These are phyloP conservation scores for Ceratina calcarata DNA, from an alignment of 1,140 invertebrate genomes.

Conservation along the genomic window DNA sequence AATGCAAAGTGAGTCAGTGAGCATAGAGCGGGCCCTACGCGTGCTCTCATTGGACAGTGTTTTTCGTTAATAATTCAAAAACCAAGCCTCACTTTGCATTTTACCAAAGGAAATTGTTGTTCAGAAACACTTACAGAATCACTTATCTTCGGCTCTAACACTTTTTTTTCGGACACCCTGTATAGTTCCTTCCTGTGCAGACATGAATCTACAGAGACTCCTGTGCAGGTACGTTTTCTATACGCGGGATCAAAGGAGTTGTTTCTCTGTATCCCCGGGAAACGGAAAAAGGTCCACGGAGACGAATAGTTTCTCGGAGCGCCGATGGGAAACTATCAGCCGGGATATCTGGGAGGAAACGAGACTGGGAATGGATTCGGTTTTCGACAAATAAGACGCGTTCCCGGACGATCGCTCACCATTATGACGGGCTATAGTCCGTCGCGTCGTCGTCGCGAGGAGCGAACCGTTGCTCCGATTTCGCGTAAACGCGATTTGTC, in stretches of 20 bases:
- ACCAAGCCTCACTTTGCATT: too few species aligned
- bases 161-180: too few species aligned
- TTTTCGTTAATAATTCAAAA: too few species aligned
- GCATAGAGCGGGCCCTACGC: too few species aligned
- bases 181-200: too few species aligned
- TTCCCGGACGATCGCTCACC: conserved; percentile 39
- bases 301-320: conserved; percentile 38
- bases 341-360: conserved; percentile 20
- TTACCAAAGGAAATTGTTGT: too few species aligned
- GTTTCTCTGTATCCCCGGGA: background rate
- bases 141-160: too few species aligned
- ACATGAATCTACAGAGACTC: too few species aligned
- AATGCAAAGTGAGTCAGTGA: too few species aligned
- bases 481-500: conserved; percentile 30
- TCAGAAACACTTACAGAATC: too few species aligned
- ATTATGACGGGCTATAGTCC: conserved; percentile 21
- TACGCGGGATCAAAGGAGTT: background rate
- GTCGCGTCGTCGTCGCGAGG: background rate
- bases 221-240: too few species aligned
- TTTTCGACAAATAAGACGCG: conserved; percentile 44
- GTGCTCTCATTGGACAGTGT: too few species aligned
- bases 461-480: background rate
- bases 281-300: background rate
- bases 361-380: conserved; percentile 25
- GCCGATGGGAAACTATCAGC: conserved; percentile 28